Conservation (phyloP, 2,113 vertebrate genomes). For the Corapipo altera region DNA sequence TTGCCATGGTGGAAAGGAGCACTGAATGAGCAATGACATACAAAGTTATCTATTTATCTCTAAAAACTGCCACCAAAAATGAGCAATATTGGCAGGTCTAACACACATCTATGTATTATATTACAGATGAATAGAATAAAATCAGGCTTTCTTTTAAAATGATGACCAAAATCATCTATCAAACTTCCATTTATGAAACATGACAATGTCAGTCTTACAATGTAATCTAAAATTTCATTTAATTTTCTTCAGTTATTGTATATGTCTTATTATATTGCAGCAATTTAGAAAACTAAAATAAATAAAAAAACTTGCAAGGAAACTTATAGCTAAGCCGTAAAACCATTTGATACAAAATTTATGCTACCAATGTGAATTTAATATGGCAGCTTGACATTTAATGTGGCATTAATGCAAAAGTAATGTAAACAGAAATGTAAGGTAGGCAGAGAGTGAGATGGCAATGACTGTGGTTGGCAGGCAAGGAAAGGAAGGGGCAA, state of each 20-base stretch:
- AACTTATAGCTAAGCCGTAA: background rate
- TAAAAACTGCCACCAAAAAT: background rate
- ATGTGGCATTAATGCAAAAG: too few species aligned
- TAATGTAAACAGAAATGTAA: background rate
- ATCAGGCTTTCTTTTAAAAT: background rate
- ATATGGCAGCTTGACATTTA: background rate
- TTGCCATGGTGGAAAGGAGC: background rate
- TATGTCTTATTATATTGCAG: background rate
- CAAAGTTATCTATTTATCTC: background rate
- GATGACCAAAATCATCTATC: background rate
- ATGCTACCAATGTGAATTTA: background rate
- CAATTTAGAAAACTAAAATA: background rate
- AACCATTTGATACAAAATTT: background rate
- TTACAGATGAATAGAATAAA: background rate
- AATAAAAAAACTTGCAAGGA: background rate
- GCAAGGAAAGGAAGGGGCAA: background rate
- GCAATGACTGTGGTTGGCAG: background rate
- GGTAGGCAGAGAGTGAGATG: background rate
- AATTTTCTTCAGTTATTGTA: background rate
- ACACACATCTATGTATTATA: background rate
- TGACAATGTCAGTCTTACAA: background rate
- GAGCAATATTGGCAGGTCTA: background rate
- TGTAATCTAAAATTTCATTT: background rate
- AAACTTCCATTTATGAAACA: background rate
- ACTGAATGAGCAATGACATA: background rate